Conservation (phyloP, 2,113 vertebrate genomes). For the Empidonax alnorum region DNA sequence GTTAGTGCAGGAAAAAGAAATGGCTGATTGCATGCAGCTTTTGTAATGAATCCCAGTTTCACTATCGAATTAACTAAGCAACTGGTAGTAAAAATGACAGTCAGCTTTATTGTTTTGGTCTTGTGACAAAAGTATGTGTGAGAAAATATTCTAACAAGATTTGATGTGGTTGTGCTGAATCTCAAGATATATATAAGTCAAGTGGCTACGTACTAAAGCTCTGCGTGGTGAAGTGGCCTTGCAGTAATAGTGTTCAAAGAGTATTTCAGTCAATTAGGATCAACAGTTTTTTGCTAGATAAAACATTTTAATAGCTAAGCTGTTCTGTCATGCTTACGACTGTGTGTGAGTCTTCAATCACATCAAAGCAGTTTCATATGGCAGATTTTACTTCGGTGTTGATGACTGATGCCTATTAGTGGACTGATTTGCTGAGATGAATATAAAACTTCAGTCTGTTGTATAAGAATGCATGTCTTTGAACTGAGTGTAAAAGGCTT, state of each 20-base stretch:
- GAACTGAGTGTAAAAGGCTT: conserved; percentile 35
- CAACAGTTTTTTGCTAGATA: conserved; percentile 37
- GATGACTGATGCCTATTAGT: conserved; percentile 51
- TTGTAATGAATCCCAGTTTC: conserved; percentile 41
- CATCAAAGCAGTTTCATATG: conserved; percentile 56
- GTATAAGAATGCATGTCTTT: conserved; percentile 34
- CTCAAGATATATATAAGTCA: background rate
- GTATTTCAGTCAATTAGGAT: conserved; percentile 46
- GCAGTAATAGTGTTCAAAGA: conserved; percentile 30
- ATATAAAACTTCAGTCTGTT: conserved; percentile 42
- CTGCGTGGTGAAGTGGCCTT: conserved; percentile 8
- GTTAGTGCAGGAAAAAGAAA: conserved; percentile 5
- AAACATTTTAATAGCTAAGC: conserved; percentile 49
- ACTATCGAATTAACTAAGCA: conserved; percentile 42
- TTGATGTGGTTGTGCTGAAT: conserved; percentile 26
- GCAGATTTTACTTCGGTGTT: conserved; percentile 51
- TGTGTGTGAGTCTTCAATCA: conserved; percentile 39
- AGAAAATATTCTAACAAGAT: conserved; percentile 38
- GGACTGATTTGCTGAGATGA: conserved; percentile 57
- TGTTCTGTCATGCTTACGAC: conserved; percentile 19
- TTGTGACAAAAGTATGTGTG: conserved; percentile 9
- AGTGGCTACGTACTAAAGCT: background rate
- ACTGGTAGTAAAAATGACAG: conserved; percentile 59
- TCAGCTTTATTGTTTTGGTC: conserved; percentile 37
- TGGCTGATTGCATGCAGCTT: conserved; percentile 30